Base-by-base conservation (phyloP, 2,113 vertebrate species). In the Zosterops borbonicus region DNA sequence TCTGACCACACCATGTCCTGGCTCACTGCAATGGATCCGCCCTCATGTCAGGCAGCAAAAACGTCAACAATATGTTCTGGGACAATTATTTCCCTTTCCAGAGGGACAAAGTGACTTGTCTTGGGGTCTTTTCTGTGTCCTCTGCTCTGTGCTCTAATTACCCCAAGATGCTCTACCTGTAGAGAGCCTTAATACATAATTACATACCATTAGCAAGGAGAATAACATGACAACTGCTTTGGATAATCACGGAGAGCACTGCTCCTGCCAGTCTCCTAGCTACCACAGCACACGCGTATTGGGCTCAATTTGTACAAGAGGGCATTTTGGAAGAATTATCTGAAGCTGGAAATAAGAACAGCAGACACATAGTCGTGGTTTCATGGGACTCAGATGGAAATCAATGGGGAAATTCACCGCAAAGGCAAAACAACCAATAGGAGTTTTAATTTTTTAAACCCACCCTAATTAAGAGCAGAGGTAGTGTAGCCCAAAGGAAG, bases 191-290 rank as follows among this genome's bases (percentile, higher is more conserved):
- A 96, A 93, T 92, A 80, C 67, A 14, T 92, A 90, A 88, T 94
- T 96, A 95, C 73, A 87, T 63, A 91, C 81, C 85, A 60, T 79
- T 85, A 95, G 96, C 25, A 18, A 42, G 22, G 91, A 89, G 94
- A 96, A 85, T 83, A 93, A 92, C 91, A 87, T 11, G 87, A 89
- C 94, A 95, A 92, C 92, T 79, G 94, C 91, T 96, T 83, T 49
- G 94, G 94, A 91, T 94, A 94, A 96, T 92, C 94, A 92, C 25
- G 2, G 77, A 11, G 89, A 87, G 92, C 94, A 73, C 78, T 44
- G 47, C n/a, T 87, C 73, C 91, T 95, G 94, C 94, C 94, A 95
- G 96, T 96, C 96, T 96, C 96, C 91, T 89, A 73, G 96, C 92
- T 94, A 97, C 95, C 93, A 68, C 76, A 85, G 28, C 94, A 71